Evolutionary conservation across 2,797 vertebrate genomes (phyloP).

Genomic region (Paguma larvata): DNA sequence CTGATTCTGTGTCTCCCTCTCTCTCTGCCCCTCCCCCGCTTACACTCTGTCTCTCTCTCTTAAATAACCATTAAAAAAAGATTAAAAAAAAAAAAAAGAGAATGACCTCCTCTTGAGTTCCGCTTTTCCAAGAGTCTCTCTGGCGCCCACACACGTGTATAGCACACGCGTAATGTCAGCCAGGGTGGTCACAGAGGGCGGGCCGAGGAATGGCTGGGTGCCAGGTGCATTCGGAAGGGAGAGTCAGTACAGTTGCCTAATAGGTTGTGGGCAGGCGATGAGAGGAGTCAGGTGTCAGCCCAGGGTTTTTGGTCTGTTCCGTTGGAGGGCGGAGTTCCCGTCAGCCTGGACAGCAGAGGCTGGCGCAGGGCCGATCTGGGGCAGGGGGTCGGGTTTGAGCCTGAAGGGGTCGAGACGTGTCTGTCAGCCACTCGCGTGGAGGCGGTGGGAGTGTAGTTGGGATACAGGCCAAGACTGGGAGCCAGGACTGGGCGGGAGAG

Average conservation of each 20-base stretch:
- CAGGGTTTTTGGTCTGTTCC: neutral
- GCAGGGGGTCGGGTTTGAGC: neutral
- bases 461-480: neutral
- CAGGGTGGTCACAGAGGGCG: neutral
- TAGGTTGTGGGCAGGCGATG: rapidly evolving
- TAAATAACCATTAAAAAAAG: neutral
- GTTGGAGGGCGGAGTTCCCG: neutral
- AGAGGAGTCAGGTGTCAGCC: neutral
- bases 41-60: too few species aligned
- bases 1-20: neutral
- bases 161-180: neutral
- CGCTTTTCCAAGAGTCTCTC: neutral
- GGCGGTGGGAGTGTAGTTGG: neutral
- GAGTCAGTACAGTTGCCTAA: neutral
- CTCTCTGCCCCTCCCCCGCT: neutral
- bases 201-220: too few species aligned
- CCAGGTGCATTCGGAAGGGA: neutral
- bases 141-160: rapidly evolving
- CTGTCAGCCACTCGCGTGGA: neutral
- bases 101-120: neutral
- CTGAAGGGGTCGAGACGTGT: neutral
- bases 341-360: neutral
- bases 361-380: neutral
- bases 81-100: neutral
- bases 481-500: neutral